These are phyloP conservation scores for Dasysyrphus albostriatus DNA, from an alignment of 2,888 invertebrate genomes.

Conservation along the genomic window DNA sequence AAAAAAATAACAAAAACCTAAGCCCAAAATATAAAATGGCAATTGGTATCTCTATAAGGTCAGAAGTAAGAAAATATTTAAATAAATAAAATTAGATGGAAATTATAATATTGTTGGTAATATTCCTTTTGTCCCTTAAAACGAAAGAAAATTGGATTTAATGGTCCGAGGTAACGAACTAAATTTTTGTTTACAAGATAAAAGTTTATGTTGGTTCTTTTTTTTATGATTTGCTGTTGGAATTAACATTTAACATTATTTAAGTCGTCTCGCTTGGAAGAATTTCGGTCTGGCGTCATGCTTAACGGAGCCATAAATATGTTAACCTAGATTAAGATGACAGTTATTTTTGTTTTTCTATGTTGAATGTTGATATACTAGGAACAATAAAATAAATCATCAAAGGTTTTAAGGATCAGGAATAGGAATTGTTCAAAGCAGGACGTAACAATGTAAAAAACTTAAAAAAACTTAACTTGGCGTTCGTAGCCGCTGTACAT, in stretches of 20 bases:
- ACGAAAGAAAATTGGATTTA: constrained; percentile 1
- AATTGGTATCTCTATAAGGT: background rate
- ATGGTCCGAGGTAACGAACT: constrained; percentile 11
- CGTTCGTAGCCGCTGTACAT: no score
- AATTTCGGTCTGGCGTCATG: background rate
- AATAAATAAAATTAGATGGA: background rate
- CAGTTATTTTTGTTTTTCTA: no score
- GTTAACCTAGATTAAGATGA: no score
- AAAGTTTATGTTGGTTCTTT: background rate
- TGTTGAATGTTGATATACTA: no score
- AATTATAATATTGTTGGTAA: background rate
- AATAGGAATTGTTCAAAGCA: no score
- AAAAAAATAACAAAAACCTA: background rate
- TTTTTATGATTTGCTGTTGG: background rate
- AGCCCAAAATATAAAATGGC: background rate
- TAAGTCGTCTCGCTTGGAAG: background rate
- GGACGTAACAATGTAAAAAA: no score
- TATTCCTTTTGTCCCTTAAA: background rate
- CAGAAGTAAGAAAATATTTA: background rate
- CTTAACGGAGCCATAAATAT: background rate
- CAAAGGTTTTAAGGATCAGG: no score
- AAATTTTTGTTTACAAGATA: background rate
- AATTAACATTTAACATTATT: background rate
- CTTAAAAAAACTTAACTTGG: no score
- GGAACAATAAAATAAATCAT: no score